Conservation (phyloP, 2,888 invertebrate genomes). For the Ichneumoninae sp. region DNA sequence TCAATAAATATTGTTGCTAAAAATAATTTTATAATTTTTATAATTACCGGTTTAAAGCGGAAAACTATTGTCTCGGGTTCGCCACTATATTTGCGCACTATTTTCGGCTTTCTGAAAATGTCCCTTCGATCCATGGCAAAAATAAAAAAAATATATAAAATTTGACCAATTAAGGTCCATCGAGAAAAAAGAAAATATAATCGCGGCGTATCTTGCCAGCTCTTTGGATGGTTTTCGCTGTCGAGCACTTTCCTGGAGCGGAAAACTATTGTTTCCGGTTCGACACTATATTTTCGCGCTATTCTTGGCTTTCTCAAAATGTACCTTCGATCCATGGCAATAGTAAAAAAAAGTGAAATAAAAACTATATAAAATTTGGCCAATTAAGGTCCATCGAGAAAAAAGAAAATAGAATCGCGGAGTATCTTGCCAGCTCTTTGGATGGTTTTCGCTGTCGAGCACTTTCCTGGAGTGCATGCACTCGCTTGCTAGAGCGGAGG, state of each 20-base stretch:
- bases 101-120: neutral
- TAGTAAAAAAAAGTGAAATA: neutral
- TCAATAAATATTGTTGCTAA: too few species aligned
- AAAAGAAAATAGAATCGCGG: conserved; percentile 4
- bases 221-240: conserved; percentile 21
- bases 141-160: neutral
- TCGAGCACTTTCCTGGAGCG: conserved; percentile 42
- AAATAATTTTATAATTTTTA: too few species aligned
- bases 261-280: too few species aligned
- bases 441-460: conserved; percentile 31
- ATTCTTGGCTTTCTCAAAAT: too few species aligned
- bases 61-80: too few species aligned
- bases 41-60: too few species aligned
- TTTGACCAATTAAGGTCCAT: neutral
- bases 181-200: conserved; percentile 6
- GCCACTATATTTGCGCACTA: neutral
- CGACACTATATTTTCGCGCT: too few species aligned
- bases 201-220: conserved; percentile 7
- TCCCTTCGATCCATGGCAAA: neutral
- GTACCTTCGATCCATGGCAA: too few species aligned
- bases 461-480: conserved; percentile 42
- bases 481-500: conserved; percentile 39
- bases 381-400: neutral
- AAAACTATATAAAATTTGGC: neutral
- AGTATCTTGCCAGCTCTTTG: conserved; percentile 14